phyloP scores from a whole-genome alignment of 2,113 vertebrate species.

The Bubo blakistoni region DNA sequence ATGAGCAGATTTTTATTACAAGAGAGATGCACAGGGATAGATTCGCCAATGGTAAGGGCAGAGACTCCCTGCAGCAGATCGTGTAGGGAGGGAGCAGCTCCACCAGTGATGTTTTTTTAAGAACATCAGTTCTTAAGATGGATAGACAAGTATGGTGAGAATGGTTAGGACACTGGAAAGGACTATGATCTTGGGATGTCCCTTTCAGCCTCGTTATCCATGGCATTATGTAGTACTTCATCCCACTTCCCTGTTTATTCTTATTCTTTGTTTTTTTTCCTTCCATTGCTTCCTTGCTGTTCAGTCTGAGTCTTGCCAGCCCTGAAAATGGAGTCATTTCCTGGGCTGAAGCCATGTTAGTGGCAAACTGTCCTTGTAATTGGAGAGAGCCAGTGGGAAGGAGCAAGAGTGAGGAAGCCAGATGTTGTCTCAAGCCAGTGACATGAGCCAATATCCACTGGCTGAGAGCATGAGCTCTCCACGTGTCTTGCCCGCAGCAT shows the following conservation, averaged over 20 bases:
- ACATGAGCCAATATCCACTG: constrained; percentile 16
- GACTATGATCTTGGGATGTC: neutral
- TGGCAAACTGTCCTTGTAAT: constrained; percentile 2
- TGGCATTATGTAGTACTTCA: neutral
- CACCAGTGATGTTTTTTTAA: neutral
- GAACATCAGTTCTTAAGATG: neutral
- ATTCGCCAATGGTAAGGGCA: neutral
- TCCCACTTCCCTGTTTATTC: neutral
- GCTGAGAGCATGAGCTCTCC: neutral
- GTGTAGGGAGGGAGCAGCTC: neutral
- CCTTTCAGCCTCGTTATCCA: neutral
- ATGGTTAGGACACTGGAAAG: neutral
- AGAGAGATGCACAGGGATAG: neutral
- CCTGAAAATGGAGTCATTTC: constrained; percentile 19
- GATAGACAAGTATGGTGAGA: neutral
- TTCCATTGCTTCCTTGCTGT: neutral
- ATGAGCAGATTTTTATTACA: neutral
- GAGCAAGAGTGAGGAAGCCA: neutral
- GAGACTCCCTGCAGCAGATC: neutral
- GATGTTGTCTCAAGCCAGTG: constrained; percentile 36
- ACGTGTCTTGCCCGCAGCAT: constrained; percentile 30
- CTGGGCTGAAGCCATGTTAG: neutral
- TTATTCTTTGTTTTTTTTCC: neutral
- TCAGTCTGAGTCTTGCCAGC: neutral
- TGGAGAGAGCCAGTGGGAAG: neutral